phyloP scores from a whole-genome alignment of 2,797 vertebrate genomes.

The Scyliorhinus canicula region DNA sequence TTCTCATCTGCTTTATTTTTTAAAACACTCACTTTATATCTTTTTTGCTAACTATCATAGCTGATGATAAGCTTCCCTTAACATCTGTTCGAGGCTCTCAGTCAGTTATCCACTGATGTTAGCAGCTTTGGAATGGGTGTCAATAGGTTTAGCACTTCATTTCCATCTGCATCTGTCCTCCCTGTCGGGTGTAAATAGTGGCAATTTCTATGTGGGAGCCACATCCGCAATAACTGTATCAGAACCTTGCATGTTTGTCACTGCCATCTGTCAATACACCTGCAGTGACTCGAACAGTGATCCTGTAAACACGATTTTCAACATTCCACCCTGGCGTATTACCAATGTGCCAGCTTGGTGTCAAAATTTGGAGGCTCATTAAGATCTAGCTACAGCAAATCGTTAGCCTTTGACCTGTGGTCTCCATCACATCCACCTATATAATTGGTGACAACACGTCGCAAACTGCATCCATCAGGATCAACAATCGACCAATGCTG shows the following conservation, averaged over 20 bases:
- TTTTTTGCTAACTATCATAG: not conserved
- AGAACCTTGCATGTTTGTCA: not conserved
- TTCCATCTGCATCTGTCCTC: not conserved
- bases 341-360: not conserved
- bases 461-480: not conserved
- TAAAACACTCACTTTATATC: not conserved
- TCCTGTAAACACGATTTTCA: not conserved
- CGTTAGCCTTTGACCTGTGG: not conserved
- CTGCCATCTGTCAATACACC: not conserved
- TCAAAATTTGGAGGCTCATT: not conserved
- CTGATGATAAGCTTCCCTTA: not conserved
- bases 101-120: not conserved
- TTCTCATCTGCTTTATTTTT: not conserved
- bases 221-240: not conserved
- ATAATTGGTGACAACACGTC: not conserved
- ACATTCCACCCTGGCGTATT: not conserved
- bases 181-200: not conserved
- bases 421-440: not conserved
- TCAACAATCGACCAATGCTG: not conserved
- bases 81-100: not conserved
- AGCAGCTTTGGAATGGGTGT: not conserved
- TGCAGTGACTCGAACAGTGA: not conserved
- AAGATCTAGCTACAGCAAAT: not conserved
- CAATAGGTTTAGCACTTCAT: not conserved
- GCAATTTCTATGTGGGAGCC: not conserved